Percentiles rank a stretch among this genome's conserved stretches.
Evolutionary conservation across 2,888 invertebrate genomes (phyloP).

Genomic region (Tachina grossa): DNA sequence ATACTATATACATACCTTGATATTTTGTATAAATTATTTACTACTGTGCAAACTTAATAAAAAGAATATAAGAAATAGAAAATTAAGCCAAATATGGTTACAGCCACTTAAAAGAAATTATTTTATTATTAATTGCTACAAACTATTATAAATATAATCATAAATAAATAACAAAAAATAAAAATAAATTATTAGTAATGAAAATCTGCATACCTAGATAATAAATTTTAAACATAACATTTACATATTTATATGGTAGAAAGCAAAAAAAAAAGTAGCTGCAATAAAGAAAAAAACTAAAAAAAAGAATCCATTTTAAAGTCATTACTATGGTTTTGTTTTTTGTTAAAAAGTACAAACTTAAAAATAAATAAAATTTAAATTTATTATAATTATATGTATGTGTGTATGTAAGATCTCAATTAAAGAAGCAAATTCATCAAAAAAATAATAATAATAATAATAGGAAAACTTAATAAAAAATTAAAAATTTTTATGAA

Average conservation of each 20-base stretch:
- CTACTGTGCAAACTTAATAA: not conserved
- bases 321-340: constrained; percentile 38
- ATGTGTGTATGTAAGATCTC: constrained; percentile 37
- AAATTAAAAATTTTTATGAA: not conserved
- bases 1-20: not conserved
- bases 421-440: constrained; percentile 31
- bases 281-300: not conserved
- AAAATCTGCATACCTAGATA: not conserved
- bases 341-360: constrained; percentile 38
- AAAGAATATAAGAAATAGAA: constrained; percentile 4
- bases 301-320: constrained; percentile 26
- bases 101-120: constrained; percentile 39
- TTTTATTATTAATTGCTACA: not conserved
- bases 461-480: not conserved
- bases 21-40: constrained; percentile 19
- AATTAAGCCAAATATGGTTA: constrained; percentile 60
- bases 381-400: not conserved
- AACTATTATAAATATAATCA: not conserved
- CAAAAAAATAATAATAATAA: too few relatives aligned
- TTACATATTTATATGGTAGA: constrained; percentile 35
- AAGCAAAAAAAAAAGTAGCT: constrained; percentile 32
- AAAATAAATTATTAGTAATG: not conserved
- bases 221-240: not conserved
- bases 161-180: not conserved
- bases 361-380: constrained; percentile 14